Evolutionary conservation across 1,140 invertebrate species (phyloP).

Genomic region (Lordiphosa clarofinis): DNA sequence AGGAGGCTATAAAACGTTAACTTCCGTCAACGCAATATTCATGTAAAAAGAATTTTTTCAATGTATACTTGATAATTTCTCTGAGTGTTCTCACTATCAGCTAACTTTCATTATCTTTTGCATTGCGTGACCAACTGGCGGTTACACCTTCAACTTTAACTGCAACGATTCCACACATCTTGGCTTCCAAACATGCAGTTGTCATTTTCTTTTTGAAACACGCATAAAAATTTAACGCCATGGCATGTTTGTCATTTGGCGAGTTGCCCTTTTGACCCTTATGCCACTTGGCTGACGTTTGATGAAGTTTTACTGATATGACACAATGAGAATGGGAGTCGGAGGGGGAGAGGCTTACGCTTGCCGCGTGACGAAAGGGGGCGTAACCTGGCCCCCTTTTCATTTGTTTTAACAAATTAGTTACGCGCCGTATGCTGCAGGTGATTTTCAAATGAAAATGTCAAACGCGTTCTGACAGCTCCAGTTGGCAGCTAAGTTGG

Average conservation of each 20-base stretch:
- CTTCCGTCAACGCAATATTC: too few species aligned
- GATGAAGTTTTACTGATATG: conserved; percentile 51
- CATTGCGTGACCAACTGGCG: conserved; percentile 58
- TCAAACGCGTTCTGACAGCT: conserved; percentile 41
- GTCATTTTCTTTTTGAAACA: conserved; percentile 36
- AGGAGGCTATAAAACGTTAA: too few species aligned
- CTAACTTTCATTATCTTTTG: conserved; percentile 38
- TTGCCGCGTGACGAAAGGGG: conserved; percentile 26
- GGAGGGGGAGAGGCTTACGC: conserved; percentile 3
- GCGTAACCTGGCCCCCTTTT: conserved; percentile 3
- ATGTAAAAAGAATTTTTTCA: too few species aligned
- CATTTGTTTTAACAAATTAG: conserved; percentile 58
- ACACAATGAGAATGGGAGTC: neutral
- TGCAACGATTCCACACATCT: conserved; percentile 19
- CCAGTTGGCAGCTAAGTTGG: conserved; percentile 27
- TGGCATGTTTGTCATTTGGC: conserved; percentile 58
- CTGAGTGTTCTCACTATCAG: neutral
- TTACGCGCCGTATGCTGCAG: conserved; percentile 56
- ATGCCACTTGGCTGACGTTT: conserved; percentile 6
- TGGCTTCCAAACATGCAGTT: conserved; percentile 19
- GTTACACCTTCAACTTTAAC: conserved; percentile 54
- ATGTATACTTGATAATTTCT: too few species aligned
- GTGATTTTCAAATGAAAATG: conserved; percentile 62
- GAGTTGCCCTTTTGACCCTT: conserved; percentile 55
- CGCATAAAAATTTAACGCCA: conserved; percentile 73